phyloP scores from a whole-genome alignment of 2,797 vertebrate species.

The Argentina silus region DNA sequence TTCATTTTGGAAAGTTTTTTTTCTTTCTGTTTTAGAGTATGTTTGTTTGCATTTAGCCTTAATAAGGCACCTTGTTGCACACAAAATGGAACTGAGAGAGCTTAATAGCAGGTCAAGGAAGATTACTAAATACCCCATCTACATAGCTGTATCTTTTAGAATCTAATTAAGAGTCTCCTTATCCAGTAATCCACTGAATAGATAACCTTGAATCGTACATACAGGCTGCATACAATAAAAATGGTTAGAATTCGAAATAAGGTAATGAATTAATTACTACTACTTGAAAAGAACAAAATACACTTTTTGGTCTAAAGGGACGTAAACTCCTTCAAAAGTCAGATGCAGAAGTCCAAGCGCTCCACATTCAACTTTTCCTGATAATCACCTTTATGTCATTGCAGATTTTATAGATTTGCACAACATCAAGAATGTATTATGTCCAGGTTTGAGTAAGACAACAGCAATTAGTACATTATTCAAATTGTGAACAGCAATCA shows the following conservation, averaged over 20 bases:
- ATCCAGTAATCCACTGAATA: no score
- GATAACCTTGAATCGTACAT: no score
- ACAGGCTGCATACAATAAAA: no score
- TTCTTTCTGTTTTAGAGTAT: background rate
- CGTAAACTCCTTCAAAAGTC: no score
- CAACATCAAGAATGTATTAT: background rate
- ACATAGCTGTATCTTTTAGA: no score
- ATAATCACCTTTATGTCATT: background rate
- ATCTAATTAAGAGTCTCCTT: no score
- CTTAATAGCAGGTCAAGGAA: no score
- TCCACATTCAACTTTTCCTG: background rate
- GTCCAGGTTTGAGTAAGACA: background rate
- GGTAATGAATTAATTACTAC: background rate
- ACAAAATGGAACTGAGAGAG: no score
- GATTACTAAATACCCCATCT: no score
- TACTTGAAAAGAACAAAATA: background rate
- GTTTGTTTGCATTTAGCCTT: no score
- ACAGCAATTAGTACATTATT: slow-evolving; percentile 4
- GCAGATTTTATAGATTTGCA: background rate
- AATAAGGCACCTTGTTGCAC: background rate
- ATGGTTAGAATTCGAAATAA: background rate
- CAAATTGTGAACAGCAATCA: background rate
- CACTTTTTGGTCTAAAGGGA: no score
- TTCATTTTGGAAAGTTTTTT: background rate
- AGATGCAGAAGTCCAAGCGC: background rate